Base-by-base conservation (phyloP, 2,113 vertebrate species). In the Syngnathoides biaculeatus region DNA sequence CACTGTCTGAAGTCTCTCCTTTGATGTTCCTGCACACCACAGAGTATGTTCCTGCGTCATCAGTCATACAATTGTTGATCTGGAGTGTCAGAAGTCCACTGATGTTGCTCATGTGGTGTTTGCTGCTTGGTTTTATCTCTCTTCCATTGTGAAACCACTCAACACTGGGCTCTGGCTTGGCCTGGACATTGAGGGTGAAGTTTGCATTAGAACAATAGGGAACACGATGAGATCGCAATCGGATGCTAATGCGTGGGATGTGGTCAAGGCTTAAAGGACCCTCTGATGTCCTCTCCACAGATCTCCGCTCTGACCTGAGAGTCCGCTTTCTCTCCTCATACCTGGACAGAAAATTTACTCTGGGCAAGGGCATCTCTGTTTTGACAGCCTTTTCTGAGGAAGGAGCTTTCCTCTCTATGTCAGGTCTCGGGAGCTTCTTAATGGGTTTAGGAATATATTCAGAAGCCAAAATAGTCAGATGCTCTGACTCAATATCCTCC, bases 1-100 rank as follows among this genome's bases (percentile, higher is more conserved):
- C 95, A 17, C 97, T 98, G 82, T 99, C 97, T 3, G 96, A 96
- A 27, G 94, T 94, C 80, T 99, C 96, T 19, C 97, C 97, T 92
- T 94, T 98, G 84, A 93, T 81, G 68, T 98, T 99, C 74, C 89
- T 94, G 86, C 95, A 95, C 57, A 98, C 91, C 9, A 93, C 95
- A 57, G 96, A 93, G 69, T 99, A 99, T 7, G 96, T 98, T 56
- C 97, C 97, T 0, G 94, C 92, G 73, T 99, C 96, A 43, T 98
- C 95, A 65, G 88, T 89, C 17, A 94, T 92, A 71, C 97, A 98
- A 77, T 94, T 92, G 0, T 88, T 91, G 79, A 99, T 95, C 79
- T 96, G 94, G 48, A 99, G 92, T 24, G 94, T 96, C 69, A 98
- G 86, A 55, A 99, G 95, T 45, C 97, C 97, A 8, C 94, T 95